Evolutionary conservation across 2,797 vertebrate genomes (phyloP).

Genomic region (Lagodon rhomboides): DNA sequence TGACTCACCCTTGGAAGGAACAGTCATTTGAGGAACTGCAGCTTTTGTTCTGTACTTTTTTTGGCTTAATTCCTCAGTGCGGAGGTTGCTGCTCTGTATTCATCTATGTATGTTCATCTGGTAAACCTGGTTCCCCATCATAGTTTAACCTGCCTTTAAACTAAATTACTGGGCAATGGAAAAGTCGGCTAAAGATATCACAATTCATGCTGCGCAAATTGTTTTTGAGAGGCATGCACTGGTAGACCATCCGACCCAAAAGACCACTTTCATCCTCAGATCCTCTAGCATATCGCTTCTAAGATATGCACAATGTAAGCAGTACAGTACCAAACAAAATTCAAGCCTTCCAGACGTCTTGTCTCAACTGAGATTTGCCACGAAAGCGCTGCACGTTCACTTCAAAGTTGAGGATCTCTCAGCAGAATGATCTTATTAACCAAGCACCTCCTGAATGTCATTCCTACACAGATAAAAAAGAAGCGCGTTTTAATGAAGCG

Average conservation of each 20-base stretch:
- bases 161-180: no score
- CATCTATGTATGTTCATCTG: no score
- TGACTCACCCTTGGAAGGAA: no score
- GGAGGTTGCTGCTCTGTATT: no score
- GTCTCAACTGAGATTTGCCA: conserved; percentile 17
- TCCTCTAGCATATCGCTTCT: neutral
- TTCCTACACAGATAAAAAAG: conserved; percentile 65
- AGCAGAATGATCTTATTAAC: conserved; percentile 74
- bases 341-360: conserved; percentile 19
- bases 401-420: conserved; percentile 60
- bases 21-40: no score
- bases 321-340: neutral
- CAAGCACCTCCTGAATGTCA: conserved; percentile 68
- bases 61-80: no score
- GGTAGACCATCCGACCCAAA: neutral
- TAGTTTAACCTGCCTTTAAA: no score
- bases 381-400: conserved; percentile 10
- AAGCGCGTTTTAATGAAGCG: conserved; percentile 76
- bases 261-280: neutral
- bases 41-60: no score
- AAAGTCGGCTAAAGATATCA: no score
- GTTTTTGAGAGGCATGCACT: no score
- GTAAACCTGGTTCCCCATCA: no score
- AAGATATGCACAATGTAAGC: neutral
- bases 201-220: no score